Percentiles rank a stretch among this genome's conserved stretches.
Conservation (phyloP, 92 coral and sea anemone genomes). For the Blastomussa wellsi region DNA sequence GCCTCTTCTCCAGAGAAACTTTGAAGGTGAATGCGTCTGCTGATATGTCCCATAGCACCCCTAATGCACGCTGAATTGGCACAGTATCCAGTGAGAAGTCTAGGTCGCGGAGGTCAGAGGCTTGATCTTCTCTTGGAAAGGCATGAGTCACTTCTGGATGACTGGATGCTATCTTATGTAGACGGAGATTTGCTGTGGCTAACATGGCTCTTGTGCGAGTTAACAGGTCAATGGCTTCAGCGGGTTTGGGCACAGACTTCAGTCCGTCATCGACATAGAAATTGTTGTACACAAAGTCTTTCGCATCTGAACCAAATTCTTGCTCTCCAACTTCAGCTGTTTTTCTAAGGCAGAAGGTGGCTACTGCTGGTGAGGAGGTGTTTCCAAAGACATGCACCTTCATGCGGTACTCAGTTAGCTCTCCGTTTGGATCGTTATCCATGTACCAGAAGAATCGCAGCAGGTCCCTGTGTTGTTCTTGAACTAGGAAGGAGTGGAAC, state of each 20-base stretch:
- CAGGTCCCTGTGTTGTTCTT: conserved; percentile 26
- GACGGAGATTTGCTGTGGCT: neutral
- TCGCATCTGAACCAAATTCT: neutral
- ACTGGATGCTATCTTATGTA: conserved; percentile 22
- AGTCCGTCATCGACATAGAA: neutral
- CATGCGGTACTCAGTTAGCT: conserved; percentile 34
- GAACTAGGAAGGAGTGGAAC: conserved; percentile 47
- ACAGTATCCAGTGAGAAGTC: conserved; percentile 17
- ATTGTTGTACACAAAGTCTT: neutral
- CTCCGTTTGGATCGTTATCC: conserved; percentile 31
- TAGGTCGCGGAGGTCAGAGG: conserved; percentile 6
- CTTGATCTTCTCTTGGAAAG: conserved; percentile 14
- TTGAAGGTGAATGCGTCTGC: conserved; percentile 33
- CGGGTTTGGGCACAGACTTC: neutral
- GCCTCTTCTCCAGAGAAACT: neutral
- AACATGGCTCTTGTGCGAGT: conserved; percentile 12
- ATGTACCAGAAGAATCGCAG: conserved; percentile 39
- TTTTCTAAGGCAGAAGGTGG: conserved; percentile 33
- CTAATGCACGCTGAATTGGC: conserved; percentile 28
- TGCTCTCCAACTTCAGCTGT: conserved; percentile 12
- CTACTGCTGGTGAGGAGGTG: conserved; percentile 35
- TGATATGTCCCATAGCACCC: conserved; percentile 36
- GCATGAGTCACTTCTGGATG: conserved; percentile 18
- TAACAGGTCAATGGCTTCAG: conserved; percentile 12
- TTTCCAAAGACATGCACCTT: conserved; percentile 43